A percentile compares a stretch with the other conserved stretches of the same genome.
Evolutionary conservation across 2,797 vertebrate genomes (phyloP).

Genomic region (Hoplostethus mediterraneus): DNA sequence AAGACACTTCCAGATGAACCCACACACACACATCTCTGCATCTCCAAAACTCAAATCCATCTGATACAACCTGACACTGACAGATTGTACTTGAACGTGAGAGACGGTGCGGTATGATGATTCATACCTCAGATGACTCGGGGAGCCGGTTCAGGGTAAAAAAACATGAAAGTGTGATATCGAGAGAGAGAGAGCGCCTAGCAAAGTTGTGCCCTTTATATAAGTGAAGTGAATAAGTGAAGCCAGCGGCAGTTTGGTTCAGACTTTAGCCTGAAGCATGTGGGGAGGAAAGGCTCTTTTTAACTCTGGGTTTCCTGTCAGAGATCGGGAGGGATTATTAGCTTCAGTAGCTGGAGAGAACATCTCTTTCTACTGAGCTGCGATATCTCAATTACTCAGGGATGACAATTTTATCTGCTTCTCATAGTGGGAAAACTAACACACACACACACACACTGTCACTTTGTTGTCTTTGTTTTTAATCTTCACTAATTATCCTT

Average conservation of each 20-base stretch:
- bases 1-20: conserved; percentile 18
- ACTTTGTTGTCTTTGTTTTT: background rate
- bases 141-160: background rate
- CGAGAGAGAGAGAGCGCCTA: conserved; percentile 2
- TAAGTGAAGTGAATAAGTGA: conserved; percentile 9
- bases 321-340: conserved; percentile 23
- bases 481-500: too few species aligned
- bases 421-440: background rate
- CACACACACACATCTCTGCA: background rate
- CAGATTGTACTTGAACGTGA: conserved; percentile 27
- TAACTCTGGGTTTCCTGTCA: conserved; percentile 17
- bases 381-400: conserved; percentile 43
- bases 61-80: conserved; percentile 40
- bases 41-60: conserved; percentile 25
- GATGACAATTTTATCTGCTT: conserved; percentile 8
- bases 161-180: too few species aligned
- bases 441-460: background rate
- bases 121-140: conserved; percentile 28
- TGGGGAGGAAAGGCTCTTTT: conserved; percentile 12
- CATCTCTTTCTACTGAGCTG: conserved; percentile 33
- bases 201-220: conserved; percentile 11
- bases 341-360: conserved; percentile 27
- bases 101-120: conserved; percentile 13
- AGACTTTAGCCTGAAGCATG: conserved; percentile 6
- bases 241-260: conserved; percentile 16